Evolutionary conservation across 2,888 invertebrate genomes (phyloP).

Genomic region (Drosophila neoperkinsi): DNA sequence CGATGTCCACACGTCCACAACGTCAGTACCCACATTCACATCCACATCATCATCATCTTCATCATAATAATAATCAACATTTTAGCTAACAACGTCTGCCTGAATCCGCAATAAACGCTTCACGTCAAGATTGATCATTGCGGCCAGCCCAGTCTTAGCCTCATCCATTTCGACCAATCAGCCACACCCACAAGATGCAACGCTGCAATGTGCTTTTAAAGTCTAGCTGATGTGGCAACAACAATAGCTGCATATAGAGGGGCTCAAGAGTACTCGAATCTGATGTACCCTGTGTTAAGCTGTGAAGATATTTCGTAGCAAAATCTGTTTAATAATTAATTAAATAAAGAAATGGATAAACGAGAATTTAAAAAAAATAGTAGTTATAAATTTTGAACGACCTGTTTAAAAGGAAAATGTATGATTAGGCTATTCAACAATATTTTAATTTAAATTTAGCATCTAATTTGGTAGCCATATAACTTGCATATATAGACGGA

Average conservation of each 20-base stretch:
- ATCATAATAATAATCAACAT: conserved; percentile 57
- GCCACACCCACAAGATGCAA: conserved; percentile 76
- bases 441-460: background rate
- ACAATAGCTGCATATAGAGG: conserved; percentile 41
- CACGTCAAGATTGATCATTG: conserved; percentile 74
- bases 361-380: background rate
- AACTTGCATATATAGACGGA: background rate
- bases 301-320: background rate
- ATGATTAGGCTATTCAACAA: background rate
- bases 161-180: conserved; percentile 76
- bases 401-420: background rate
- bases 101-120: conserved; percentile 52
- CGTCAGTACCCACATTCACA: conserved; percentile 36
- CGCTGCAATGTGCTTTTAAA: conserved; percentile 49
- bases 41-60: conserved; percentile 30
- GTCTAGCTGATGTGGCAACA: conserved; percentile 56
- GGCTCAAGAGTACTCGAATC: background rate
- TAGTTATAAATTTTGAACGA: background rate
- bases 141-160: conserved; percentile 51
- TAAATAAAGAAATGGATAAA: background rate
- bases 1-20: conserved; percentile 43
- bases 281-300: conserved; percentile 16
- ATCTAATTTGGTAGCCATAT: background rate
- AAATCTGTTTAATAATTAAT: background rate
- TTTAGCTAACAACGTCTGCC: conserved; percentile 60